These are phyloP conservation scores for Bathynomus jamesi DNA, from an alignment of 1,140 invertebrate species.

Conservation along the genomic window DNA sequence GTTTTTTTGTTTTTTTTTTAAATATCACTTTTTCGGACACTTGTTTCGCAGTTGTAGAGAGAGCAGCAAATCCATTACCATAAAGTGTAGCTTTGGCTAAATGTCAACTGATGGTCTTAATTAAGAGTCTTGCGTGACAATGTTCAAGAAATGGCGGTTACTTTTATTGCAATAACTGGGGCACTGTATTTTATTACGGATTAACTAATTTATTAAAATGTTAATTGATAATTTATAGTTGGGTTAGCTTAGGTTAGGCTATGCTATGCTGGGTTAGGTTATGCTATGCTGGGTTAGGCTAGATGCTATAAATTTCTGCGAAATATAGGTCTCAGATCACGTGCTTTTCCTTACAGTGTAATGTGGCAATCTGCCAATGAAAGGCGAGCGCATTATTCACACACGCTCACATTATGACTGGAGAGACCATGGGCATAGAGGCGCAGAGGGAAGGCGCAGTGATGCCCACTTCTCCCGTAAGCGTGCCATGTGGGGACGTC, in stretches of 20 bases:
- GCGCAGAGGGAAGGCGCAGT: neutral
- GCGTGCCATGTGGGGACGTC: constrained; percentile 33
- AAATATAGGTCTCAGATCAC: neutral
- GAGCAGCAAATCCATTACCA: too few relatives aligned
- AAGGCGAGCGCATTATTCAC: neutral
- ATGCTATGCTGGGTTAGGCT: neutral
- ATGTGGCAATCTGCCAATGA: neutral
- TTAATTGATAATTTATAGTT: neutral
- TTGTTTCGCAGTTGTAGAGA: too few relatives aligned
- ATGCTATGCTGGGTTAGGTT: neutral
- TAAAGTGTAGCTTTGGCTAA: too few relatives aligned
- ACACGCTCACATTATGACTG: neutral
- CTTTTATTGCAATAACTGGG: too few relatives aligned
- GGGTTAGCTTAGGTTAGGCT: neutral
- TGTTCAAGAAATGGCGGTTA: too few relatives aligned
- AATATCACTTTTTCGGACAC: too few relatives aligned
- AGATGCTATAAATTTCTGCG: neutral
- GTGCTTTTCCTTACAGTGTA: neutral
- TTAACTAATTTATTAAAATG: too few relatives aligned
- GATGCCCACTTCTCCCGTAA: neutral
- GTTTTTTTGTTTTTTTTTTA: too few relatives aligned
- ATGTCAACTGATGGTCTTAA: too few relatives aligned
- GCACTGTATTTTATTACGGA: too few relatives aligned
- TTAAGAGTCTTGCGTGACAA: too few relatives aligned
- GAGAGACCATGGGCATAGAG: neutral